Base-by-base conservation (phyloP, 2,797 vertebrate genomes). In the Myotis vivesi region DNA sequence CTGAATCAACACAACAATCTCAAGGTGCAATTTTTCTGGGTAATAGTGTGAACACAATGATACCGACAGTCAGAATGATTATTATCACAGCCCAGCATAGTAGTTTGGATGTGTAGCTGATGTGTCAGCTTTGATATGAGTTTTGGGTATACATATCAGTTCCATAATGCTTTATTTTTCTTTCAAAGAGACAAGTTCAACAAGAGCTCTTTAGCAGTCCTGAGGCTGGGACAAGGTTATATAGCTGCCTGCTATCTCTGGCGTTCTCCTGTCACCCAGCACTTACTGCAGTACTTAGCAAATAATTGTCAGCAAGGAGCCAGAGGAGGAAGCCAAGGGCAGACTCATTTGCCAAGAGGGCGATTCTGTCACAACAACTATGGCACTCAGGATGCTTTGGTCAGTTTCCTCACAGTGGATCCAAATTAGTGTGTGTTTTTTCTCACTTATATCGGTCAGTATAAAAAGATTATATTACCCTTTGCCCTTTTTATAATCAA, bases 1-100 rank as follows among this genome's bases (percentile, higher is more conserved):
- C 92, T 97, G 96, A 97, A 95, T 97, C 93, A 97, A 95, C 97
- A 97, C 96, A 94, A 88, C 87, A 93, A 95, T 97, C 85, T 96
- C 87, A 97, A 97, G 96, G 94, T 87, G 88, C 94, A 97, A 95
- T 87, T 94, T 96, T 80, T 94, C 96, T 98, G 76, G 94, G 95
- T 89, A 92, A 96, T 89, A 94, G 71, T 96, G 92, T 97, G 93
- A 97, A 91, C 69, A 92, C 81, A 91, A 93, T 92, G 87, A 92
- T 91, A 92, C 87, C 90, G 92, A 88, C n/a, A 83, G 38, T 93
- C 93, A 95, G 94, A 93, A 93, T 96, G 95, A 94, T 97, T 96
- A 93, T 93, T 83, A 87, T 94, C 96, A 91, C 72, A 96, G 88
- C 46, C 75, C 87, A 72, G 77, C 76, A 66, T 6, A 95, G 96